phyloP scores from a whole-genome alignment of 2,888 invertebrate species.

The Caenorhabditis wallacei region DNA sequence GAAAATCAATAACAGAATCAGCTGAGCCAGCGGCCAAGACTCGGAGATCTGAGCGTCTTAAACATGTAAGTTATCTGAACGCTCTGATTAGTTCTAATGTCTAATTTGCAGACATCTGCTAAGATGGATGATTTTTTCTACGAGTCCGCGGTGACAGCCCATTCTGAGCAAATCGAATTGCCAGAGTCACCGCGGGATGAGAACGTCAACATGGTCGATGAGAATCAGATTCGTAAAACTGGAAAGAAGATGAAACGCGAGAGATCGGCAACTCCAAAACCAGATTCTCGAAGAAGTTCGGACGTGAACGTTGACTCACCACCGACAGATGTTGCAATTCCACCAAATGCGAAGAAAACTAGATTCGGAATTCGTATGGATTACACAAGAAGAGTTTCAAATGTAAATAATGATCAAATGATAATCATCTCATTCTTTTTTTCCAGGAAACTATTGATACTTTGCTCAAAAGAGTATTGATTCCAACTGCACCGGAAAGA shows the following conservation, averaged over 20 bases:
- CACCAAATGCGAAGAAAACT: not conserved
- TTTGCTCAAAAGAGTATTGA: not conserved
- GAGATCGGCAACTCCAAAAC: not conserved
- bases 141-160: not conserved
- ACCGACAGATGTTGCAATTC: not conserved
- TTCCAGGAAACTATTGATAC: slow-evolving; percentile 18
- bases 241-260: not conserved
- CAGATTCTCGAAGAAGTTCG: not conserved
- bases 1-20: not conserved
- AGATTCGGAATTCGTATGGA: slow-evolving; percentile 1
- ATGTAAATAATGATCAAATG: slow-evolving; percentile 1
- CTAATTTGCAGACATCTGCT: not conserved
- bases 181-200: slow-evolving; percentile 6
- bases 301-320: not conserved
- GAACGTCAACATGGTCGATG: not conserved
- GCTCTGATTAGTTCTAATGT: not conserved
- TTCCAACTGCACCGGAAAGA: not conserved
- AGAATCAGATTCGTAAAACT: not conserved
- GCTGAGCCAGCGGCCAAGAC: not conserved
- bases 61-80: not conserved
- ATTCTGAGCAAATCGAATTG: not conserved
- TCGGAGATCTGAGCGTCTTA: slow-evolving; percentile 12
- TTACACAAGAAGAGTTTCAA: slow-evolving; percentile 16
- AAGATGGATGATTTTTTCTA: slow-evolving; percentile 5
- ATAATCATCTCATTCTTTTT: not conserved